phyloP scores from a whole-genome alignment of 2,113 vertebrate genomes.

The Suncus etruscus region DNA sequence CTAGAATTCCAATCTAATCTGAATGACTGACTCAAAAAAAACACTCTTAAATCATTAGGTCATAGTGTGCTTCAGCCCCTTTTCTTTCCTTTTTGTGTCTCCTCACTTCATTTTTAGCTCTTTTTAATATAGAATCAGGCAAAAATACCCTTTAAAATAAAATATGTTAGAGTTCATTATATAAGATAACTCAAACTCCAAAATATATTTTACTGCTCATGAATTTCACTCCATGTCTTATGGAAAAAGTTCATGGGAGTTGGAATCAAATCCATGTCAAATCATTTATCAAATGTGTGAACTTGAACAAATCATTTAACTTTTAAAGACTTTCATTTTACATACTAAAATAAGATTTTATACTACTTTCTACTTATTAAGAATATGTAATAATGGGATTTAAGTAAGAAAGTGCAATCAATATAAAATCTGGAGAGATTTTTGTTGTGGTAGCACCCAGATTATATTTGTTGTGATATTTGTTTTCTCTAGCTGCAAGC shows the following conservation, averaged over 20 bases:
- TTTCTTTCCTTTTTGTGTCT: neutral
- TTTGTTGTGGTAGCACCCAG: neutral
- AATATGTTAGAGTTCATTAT: neutral
- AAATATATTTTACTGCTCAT: neutral
- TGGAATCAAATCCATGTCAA: slow-evolving; percentile 6
- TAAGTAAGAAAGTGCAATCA: slow-evolving; percentile 7
- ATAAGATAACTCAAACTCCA: neutral
- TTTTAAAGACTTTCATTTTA: slow-evolving; percentile 22
- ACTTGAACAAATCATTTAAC: slow-evolving; percentile 17
- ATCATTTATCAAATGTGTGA: neutral
- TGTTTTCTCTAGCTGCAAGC: slow-evolving; percentile 90
- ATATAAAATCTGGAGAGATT: neutral
- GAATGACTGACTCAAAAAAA: neutral
- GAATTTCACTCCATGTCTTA: neutral
- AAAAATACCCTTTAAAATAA: neutral
- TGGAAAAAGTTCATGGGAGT: neutral
- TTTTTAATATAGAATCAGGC: slow-evolving; percentile 9
- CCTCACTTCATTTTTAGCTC: neutral
- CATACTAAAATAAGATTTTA: slow-evolving; percentile 20
- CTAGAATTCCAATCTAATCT: neutral
- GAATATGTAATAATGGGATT: neutral
- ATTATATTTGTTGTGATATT: slow-evolving; percentile 60
- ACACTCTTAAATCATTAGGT: neutral
- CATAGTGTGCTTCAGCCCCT: neutral
- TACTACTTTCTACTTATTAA: slow-evolving; percentile 43